Percentiles rank a stretch among this genome's conserved stretches.
phyloP scores from a whole-genome alignment of 2,797 vertebrate species.

The Sylvia borin region DNA sequence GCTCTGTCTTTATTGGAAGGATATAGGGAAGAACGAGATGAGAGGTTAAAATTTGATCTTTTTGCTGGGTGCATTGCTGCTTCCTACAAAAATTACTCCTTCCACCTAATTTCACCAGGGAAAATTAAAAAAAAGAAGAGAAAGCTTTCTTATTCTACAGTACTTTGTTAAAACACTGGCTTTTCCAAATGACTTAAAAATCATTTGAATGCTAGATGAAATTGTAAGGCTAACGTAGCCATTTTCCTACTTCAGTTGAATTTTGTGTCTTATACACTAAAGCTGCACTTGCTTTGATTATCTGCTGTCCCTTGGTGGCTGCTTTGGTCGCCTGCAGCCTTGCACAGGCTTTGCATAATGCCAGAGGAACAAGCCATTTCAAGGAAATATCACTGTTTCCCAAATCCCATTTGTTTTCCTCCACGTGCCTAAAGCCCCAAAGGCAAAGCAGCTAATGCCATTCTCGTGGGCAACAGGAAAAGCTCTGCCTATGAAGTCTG shows the following conservation, averaged over 20 bases:
- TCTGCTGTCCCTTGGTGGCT: not conserved
- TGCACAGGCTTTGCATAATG: not conserved
- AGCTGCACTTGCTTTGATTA: not conserved
- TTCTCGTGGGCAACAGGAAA: not conserved
- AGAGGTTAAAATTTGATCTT: not conserved
- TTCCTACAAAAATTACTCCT: not conserved
- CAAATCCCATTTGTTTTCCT: not conserved
- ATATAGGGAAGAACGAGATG: not conserved
- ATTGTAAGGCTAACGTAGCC: rapidly evolving
- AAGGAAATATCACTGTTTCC: not conserved
- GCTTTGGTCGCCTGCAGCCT: not conserved
- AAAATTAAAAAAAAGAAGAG: not conserved
- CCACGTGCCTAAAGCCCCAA: not conserved
- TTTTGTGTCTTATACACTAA: not conserved
- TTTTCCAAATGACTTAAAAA: not conserved
- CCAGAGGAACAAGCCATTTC: not conserved
- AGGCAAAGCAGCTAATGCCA: not conserved
- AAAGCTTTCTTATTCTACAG: not conserved
- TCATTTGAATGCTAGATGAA: not conserved
- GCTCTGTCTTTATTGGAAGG: not conserved
- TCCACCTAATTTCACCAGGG: not conserved
- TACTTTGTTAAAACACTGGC: not conserved
- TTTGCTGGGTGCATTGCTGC: not conserved
- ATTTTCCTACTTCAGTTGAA: not conserved
- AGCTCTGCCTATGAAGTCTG: not conserved